A percentile compares a stretch with the other conserved stretches of the same genome.
Evolutionary conservation across 2,797 vertebrate species (phyloP).

Genomic region (Cottoperca gobio): DNA sequence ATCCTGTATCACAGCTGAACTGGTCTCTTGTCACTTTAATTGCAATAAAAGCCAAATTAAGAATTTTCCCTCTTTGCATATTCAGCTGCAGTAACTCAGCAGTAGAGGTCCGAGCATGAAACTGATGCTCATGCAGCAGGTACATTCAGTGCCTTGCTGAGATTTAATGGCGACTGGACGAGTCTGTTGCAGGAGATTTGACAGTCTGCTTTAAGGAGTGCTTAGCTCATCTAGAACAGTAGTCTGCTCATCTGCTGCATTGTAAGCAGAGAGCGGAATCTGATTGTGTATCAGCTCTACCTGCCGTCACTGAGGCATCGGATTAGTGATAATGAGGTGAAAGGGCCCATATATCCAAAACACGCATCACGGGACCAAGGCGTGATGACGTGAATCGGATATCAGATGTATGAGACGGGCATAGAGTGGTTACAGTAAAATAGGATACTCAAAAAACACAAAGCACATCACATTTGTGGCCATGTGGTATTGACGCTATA

Average conservation of each 20-base stretch:
- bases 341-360: constrained; percentile 39
- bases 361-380: background rate
- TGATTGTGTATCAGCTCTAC: constrained; percentile 11
- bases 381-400: constrained; percentile 22
- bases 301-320: constrained; percentile 12
- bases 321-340: constrained; percentile 35
- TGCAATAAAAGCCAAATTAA: background rate
- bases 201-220: background rate
- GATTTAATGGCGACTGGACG: background rate
- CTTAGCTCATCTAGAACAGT: background rate
- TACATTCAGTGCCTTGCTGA: background rate
- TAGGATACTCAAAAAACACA: background rate
- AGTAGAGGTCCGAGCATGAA: background rate
- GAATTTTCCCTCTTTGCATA: background rate
- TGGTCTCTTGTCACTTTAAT: constrained; percentile 5
- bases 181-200: background rate
- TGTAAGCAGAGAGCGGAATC: constrained; percentile 30
- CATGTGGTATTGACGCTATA: constrained; percentile 13
- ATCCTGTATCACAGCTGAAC: background rate
- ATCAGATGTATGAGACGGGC: constrained; percentile 17
- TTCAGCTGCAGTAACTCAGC: background rate
- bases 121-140: background rate
- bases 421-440: background rate
- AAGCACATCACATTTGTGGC: constrained; percentile 32
- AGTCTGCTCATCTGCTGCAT: constrained; percentile 10